Evolutionary conservation across 1,140 invertebrate species (phyloP).

Genomic region (Nylanderia fulva): DNA sequence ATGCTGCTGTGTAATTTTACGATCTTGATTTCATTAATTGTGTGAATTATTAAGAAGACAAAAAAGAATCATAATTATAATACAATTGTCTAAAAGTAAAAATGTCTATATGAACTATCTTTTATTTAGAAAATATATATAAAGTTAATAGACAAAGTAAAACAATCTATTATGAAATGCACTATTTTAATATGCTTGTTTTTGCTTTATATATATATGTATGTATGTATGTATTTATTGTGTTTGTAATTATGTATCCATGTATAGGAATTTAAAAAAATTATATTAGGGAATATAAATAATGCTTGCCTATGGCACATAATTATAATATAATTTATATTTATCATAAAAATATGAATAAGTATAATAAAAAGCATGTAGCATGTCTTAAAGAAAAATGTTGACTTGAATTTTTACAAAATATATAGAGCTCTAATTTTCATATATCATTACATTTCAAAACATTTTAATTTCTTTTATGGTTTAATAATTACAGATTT

Average conservation of each 20-base stretch:
- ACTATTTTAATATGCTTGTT: no score
- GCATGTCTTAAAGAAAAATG: slow-evolving; percentile 34
- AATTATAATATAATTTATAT: no score
- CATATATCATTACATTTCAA: neutral
- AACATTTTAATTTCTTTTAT: slow-evolving; percentile 26
- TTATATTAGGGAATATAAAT: no score
- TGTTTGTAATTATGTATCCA: no score
- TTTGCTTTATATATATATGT: no score
- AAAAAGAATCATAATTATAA: neutral
- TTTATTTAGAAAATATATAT: neutral
- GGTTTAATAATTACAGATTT: slow-evolving; percentile 43
- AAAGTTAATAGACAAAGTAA: slow-evolving; percentile 11
- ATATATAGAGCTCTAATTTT: neutral
- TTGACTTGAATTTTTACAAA: neutral
- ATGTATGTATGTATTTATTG: no score
- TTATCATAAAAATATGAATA: neutral
- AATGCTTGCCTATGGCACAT: no score
- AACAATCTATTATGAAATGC: no score
- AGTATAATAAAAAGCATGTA: slow-evolving; percentile 29
- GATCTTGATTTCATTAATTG: neutral
- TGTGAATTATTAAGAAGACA: neutral
- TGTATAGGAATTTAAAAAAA: no score
- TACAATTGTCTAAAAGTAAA: neutral
- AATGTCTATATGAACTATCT: neutral
- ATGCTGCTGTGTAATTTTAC: neutral